Percentiles rank a stretch among this genome's conserved stretches.
phyloP scores from a whole-genome alignment of 2,113 vertebrate genomes.

The Blennius ocellaris region DNA sequence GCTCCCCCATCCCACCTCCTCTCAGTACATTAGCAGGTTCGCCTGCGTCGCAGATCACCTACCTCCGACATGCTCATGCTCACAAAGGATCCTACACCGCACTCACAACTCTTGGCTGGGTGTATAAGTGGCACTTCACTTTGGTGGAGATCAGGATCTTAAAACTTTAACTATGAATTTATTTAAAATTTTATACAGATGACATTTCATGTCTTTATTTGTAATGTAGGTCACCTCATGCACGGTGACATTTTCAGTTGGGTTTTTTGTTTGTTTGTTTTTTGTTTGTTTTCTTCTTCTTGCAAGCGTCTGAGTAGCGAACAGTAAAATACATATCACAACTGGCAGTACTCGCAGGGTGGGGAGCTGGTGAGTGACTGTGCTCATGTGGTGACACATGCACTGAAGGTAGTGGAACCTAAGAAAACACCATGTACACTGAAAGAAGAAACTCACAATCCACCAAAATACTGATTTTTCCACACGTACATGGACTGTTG shows the following conservation, averaged over 20 bases:
- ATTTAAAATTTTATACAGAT: too few relatives aligned
- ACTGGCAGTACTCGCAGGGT: background rate
- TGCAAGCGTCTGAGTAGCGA: background rate
- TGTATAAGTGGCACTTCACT: slow-evolving; percentile 37
- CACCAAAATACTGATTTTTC: background rate
- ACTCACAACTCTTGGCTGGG: background rate
- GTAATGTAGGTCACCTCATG: background rate
- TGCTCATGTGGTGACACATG: background rate
- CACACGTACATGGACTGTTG: slow-evolving; percentile 4
- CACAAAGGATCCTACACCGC: slow-evolving; percentile 20
- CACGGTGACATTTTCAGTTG: background rate
- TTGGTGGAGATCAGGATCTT: slow-evolving; percentile 20
- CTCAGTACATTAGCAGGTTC: slow-evolving; percentile 27
- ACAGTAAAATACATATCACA: background rate
- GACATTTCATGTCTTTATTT: background rate
- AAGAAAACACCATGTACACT: background rate
- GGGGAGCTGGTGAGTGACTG: slow-evolving; percentile 8
- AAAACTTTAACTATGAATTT: too few relatives aligned
- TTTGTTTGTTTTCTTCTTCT: background rate
- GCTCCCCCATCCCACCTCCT: slow-evolving; percentile 40
- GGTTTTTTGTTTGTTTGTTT: too few relatives aligned
- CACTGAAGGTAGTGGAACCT: background rate
- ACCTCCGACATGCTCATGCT: slow-evolving; percentile 25
- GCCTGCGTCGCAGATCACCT: slow-evolving; percentile 31
- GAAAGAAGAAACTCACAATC: background rate